Evolutionary conservation across 2,888 invertebrate genomes (phyloP).

Genomic region (Leptopilina drosophilae): DNA sequence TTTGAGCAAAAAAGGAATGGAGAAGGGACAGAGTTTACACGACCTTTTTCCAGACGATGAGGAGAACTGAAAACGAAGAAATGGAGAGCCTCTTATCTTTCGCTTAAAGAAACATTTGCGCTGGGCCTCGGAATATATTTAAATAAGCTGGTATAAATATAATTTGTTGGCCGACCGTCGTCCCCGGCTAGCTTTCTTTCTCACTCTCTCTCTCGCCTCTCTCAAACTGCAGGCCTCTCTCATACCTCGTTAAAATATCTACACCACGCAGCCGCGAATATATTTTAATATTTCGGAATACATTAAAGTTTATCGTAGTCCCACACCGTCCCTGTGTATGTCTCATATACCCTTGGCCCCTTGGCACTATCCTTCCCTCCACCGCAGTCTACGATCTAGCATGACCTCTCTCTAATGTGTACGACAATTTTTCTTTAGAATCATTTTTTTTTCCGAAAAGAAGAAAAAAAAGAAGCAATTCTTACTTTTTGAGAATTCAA

Average conservation of each 20-base stretch:
- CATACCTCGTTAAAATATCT: conserved; percentile 75
- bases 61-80: conserved; percentile 49
- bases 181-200: conserved; percentile 55
- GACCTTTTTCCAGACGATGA: conserved; percentile 20
- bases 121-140: conserved; percentile 68
- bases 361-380: background rate
- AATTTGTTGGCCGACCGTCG: conserved; percentile 68
- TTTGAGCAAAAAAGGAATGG: background rate
- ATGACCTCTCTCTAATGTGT: background rate
- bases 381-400: background rate
- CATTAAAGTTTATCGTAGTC: conserved; percentile 76
- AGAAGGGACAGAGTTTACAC: conserved; percentile 29
- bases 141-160: conserved; percentile 73
- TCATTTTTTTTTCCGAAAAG: background rate
- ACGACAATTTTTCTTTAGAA: background rate
- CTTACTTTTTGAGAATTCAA: no score
- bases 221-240: conserved; percentile 47
- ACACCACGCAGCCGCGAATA: conserved; percentile 73
- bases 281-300: conserved; percentile 77
- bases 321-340: conserved; percentile 48
- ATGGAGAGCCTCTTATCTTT: conserved; percentile 55
- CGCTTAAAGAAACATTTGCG: conserved; percentile 63
- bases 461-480: no score
- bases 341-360: conserved; percentile 16
- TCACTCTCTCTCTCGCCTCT: conserved; percentile 30